Percentiles rank a stretch among this genome's conserved stretches.
Evolutionary conservation across 2,888 invertebrate genomes (phyloP).

Genomic region (Xestia rhomboidea): DNA sequence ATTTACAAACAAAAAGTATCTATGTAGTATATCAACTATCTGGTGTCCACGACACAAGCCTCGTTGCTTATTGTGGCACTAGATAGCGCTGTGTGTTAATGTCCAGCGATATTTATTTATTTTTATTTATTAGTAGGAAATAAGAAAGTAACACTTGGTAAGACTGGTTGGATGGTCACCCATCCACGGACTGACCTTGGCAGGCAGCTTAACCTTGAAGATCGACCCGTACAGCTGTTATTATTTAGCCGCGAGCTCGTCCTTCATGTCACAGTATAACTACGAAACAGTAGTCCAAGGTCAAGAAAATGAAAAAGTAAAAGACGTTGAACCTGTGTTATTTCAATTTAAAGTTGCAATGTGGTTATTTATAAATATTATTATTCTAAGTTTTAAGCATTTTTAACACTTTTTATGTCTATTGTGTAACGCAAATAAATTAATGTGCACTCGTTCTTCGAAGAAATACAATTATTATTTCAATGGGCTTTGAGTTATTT

Average conservation of each 20-base stretch:
- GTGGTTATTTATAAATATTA: background rate
- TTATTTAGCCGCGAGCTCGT: background rate
- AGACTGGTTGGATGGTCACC: background rate
- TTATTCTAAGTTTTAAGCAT: background rate
- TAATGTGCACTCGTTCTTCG: background rate
- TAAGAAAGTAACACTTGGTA: background rate
- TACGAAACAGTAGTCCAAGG: slow-evolving; percentile 3
- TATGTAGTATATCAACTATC: too few species aligned
- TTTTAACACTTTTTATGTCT: background rate
- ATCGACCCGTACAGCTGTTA: background rate
- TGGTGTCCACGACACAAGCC: too few species aligned
- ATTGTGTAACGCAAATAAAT: background rate
- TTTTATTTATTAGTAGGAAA: background rate
- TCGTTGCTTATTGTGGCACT: too few species aligned
- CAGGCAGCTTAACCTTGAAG: background rate
- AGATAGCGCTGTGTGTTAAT: too few species aligned
- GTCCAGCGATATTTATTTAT: too few species aligned
- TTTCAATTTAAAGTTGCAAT: background rate
- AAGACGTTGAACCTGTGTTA: background rate
- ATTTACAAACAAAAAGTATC: too few species aligned
- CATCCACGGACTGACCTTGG: background rate
- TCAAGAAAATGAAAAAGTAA: background rate
- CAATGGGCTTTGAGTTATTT: slow-evolving; percentile 2
- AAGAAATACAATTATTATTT: slow-evolving; percentile 18
- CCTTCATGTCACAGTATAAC: slow-evolving; percentile 7